Base-by-base conservation (phyloP, 2,888 invertebrate genomes). In the Synanthedon tipuliformis region DNA sequence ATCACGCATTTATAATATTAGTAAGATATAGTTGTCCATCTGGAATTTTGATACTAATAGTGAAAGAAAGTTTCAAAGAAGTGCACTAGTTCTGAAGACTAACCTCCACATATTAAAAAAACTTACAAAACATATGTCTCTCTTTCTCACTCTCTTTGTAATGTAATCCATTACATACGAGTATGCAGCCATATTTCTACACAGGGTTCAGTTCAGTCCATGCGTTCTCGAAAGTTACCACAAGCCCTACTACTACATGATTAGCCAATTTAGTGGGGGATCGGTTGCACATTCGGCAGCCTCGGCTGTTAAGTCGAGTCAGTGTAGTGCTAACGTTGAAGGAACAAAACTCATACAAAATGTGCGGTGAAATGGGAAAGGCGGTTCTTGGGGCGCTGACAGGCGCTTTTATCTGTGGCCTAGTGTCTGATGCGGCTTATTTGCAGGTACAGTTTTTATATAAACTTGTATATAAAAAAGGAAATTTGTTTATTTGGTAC, bases 321-420 rank as follows among this genome's bases (percentile, higher is more conserved):
- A 41, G 16, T 18, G 49, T 16, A 49, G 49, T 49, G 49, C 15
- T 56, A 52, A 41, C 50, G 51, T 52, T 55, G 40, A 10, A 13
- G 50, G 50, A 41, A 49, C 48, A 41, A 52, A 55, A 41, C 56
- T 57, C 54, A 52, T 52, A 55, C 58, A 78, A 64, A 61, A 87
- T 87, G 87, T 87, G 87, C 60, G 87, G 87, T 54, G 85, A 84
- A 64, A 86, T 85, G 84, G 87, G 87, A 27, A 87, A 86, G 58
- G 87, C 87, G 1, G 87, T 87, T 40, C 59, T 86, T 65, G 61
- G 87, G 54, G 87, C 86, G 58, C 71, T 87, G 23, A 85, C 87
- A 0, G 81, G 82, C 1, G 87, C 85, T n/a, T 64, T 87, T 48
- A 73, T 86, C 41, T 85, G 81, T 64, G 81, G 79, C 3, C 60